Conservation (phyloP, 2,888 invertebrate genomes). For the Imbricaverruca yamaguchii region DNA sequence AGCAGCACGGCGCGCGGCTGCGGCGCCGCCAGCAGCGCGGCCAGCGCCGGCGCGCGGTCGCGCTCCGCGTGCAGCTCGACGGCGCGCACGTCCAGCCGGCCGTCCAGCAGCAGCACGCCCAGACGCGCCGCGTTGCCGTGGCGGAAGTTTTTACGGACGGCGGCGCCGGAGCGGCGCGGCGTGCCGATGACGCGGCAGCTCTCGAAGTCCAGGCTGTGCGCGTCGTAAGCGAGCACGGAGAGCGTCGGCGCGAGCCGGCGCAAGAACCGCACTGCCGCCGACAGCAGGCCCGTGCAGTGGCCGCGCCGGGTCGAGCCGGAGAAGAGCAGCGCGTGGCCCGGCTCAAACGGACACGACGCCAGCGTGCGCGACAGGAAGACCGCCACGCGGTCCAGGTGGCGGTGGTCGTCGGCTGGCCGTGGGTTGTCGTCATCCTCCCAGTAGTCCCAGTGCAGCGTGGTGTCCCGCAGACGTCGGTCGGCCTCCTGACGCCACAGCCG, state of each 20-base stretch:
- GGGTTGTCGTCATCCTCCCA: neutral
- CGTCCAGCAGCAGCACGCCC: conserved; percentile 3
- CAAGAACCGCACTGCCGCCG: neutral
- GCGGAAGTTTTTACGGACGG: neutral
- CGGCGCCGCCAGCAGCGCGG: neutral
- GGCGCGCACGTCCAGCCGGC: neutral
- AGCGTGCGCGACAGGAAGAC: neutral
- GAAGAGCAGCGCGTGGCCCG: conserved; percentile 10
- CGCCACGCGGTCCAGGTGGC: neutral
- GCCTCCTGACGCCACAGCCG: neutral
- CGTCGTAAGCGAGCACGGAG: neutral
- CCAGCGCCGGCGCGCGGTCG: neutral
- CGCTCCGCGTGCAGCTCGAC: neutral
- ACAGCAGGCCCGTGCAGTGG: neutral
- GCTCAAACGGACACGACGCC: neutral
- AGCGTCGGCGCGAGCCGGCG: neutral
- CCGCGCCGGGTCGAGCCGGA: neutral
- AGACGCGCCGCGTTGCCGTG: neutral
- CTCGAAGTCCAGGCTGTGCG: neutral
- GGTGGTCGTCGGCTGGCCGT: neutral
- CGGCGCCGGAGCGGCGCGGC: neutral
- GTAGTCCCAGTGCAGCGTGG: conserved; percentile 14
- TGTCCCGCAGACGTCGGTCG: neutral
- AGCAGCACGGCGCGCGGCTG: neutral
- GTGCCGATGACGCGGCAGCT: conserved; percentile 11